Evolutionary conservation across 2,113 vertebrate species (phyloP), one percentile per base, ranked within the genome.

Genomic region (Saccopteryx bilineata): DNA sequence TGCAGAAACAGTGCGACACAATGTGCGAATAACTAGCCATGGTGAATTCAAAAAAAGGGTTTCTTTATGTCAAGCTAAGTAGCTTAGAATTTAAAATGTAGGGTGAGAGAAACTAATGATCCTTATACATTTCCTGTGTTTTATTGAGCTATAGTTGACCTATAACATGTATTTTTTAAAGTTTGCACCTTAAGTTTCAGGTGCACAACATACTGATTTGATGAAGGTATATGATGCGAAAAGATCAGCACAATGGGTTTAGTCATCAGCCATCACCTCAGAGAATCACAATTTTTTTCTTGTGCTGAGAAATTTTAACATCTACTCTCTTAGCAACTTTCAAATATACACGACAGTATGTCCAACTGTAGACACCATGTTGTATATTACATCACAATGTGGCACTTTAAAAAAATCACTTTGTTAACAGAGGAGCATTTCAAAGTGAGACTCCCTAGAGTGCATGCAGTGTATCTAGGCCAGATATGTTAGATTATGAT

Each of bases 401-500:
- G n/a, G 3, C 33, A 9, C 18, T 83, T 93, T 17, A 24, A n/a
- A 58, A 91, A 72, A 61, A 39, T 79, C 31, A 61, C 18, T 65
- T 87, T 61, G 9, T n/a, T 66, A 39, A 71, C 7, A 60, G 0
- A 72, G 8, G n/a, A 58, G 15, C 18, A 58, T 50, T 75, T 46
- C 17, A 78, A 63, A 69, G 18, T 52, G 24, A 46, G 1, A 63
- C 7, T 26, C 19, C 19, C 23, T 13, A 76, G 14, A 28, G 31
- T 17, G 6, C n/a, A 15, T 0, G 39, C 23, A 14, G 14, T 18
- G 21, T 18, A 21, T 46, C 0, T 4, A 48, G 2, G 11, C 0
- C 7, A 79, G 74, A n/a, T 50, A 33, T 28, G 3, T 52, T 72
- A 18, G 71, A 63, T 11, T 9, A 24, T 56, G n/a, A 50, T 10